These are phyloP conservation scores for Lampris incognitus DNA, from an alignment of 2,113 vertebrate genomes.

Conservation along the genomic window DNA sequence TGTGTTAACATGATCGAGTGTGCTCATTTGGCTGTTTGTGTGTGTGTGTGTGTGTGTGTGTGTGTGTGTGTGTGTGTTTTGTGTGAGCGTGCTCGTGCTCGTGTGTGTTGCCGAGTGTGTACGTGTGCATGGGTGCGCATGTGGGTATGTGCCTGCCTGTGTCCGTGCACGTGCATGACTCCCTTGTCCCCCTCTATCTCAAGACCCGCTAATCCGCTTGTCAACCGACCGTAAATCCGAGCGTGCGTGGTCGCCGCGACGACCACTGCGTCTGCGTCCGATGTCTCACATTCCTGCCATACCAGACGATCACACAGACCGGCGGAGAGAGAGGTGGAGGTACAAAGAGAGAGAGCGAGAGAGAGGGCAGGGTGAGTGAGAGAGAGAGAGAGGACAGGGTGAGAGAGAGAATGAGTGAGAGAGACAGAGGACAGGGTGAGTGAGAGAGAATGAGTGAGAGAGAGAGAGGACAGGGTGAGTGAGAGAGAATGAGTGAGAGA, in stretches of 20 bases:
- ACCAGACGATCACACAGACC: conserved; percentile 68
- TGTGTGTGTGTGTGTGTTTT: too few relatives aligned
- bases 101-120: not conserved
- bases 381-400: not conserved
- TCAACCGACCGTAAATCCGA: conserved; percentile 68
- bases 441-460: not conserved
- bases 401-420: not conserved
- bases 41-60: not conserved
- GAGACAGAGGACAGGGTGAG: not conserved
- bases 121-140: not conserved
- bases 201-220: conserved; percentile 73
- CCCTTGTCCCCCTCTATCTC: conserved; percentile 37
- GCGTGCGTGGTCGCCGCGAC: conserved; percentile 60
- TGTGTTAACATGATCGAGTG: too few relatives aligned
- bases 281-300: conserved; percentile 80
- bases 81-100: too few relatives aligned
- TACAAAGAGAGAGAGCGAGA: conserved; percentile 2
- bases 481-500: not conserved
- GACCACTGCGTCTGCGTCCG: conserved; percentile 50
- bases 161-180: not conserved
- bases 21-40: not conserved
- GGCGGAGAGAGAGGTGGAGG: not conserved
- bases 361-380: not conserved
- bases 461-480: not conserved
- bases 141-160: conserved; percentile 6